Conservation (phyloP, 1,140 invertebrate species). For the Diorhabda carinulata region DNA sequence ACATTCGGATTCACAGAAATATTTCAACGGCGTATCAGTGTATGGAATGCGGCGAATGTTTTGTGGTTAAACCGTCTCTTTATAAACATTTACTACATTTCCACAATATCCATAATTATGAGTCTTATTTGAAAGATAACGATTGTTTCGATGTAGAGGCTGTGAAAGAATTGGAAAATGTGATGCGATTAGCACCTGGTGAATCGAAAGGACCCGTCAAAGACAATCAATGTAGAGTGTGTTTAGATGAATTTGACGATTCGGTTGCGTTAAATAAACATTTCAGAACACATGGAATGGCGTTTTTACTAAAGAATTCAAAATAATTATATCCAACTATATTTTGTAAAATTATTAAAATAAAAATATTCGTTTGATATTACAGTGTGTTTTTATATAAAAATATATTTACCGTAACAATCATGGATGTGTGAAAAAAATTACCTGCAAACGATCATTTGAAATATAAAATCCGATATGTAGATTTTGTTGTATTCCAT, state of each 20-base stretch:
- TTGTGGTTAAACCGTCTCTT: constrained; percentile 61
- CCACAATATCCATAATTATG: constrained; percentile 56
- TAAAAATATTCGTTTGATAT: too few relatives aligned
- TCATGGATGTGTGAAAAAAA: too few relatives aligned
- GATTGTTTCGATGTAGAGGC: constrained; percentile 54
- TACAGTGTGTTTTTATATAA: too few relatives aligned
- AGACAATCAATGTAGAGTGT: constrained; percentile 64
- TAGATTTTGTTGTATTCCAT: too few relatives aligned
- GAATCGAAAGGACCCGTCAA: constrained; percentile 48
- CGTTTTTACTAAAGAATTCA: constrained; percentile 56
- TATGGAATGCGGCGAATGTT: constrained; percentile 65
- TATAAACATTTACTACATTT: constrained; percentile 60
- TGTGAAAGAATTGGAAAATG: constrained; percentile 48
- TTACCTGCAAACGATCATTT: too few relatives aligned
- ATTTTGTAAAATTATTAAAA: too few relatives aligned
- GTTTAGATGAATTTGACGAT: constrained; percentile 57
- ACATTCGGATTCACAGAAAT: constrained; percentile 55
- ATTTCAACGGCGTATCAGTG: constrained; percentile 60
- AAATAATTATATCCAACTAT: neutral
- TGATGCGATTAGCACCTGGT: constrained; percentile 38
- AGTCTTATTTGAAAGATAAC: constrained; percentile 56
- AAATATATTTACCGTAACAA: too few relatives aligned
- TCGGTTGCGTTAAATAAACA: constrained; percentile 57
- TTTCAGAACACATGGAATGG: constrained; percentile 64
- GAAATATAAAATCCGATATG: too few relatives aligned